Base-by-base conservation (phyloP, 1,140 invertebrate genomes). In the Pygmarrhopalites habei region DNA sequence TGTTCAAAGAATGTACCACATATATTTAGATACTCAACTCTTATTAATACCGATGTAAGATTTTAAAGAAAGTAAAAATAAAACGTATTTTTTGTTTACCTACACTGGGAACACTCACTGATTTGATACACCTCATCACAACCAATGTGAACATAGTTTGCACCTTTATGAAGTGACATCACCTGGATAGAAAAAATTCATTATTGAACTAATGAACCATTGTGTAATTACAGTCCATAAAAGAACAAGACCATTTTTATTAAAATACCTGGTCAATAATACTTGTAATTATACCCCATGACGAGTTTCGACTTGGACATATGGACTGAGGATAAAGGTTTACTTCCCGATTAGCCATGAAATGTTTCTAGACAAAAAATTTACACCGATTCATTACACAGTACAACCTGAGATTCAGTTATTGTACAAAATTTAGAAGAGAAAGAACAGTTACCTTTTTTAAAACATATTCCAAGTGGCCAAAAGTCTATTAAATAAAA, bases 91-190 rank as follows among this genome's bases (percentile, higher is more conserved):
- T n/a, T n/a, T n/a, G 46, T 19, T 15, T 49, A 58, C 30, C 72
- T 80, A 68, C 80, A 82, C 19, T 66, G 47, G n/a, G 61, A 55
- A 69, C 80, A 81, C 53, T 76, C 69, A 2, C 77, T 79, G 55
- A 81, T 67, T 57, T 80, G 75, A 74, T 82, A 88, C 0, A 90
- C 75, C 77, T 91, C 88, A 73, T 91, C 88, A 60, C 85, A 87
- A 2, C 88, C 89, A 58, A 91, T 85, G 69, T 91, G 88, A 5
- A 91, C 72, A 71, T 86, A 86, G 39, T 85, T 82, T 26, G 87
- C 78, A 43, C 0, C 21, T 17, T 23, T 1, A 21, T 65, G 64
- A 7, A 65, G 23, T 17, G 44, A 32, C 58, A 65, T 56, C 12
- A 65, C 58, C 62, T 64, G 30, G n/a, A 21, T 10, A 52, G 39